These are phyloP conservation scores for Coremacera marginata DNA, from an alignment of 2,888 invertebrate genomes.

Conservation along the genomic window DNA sequence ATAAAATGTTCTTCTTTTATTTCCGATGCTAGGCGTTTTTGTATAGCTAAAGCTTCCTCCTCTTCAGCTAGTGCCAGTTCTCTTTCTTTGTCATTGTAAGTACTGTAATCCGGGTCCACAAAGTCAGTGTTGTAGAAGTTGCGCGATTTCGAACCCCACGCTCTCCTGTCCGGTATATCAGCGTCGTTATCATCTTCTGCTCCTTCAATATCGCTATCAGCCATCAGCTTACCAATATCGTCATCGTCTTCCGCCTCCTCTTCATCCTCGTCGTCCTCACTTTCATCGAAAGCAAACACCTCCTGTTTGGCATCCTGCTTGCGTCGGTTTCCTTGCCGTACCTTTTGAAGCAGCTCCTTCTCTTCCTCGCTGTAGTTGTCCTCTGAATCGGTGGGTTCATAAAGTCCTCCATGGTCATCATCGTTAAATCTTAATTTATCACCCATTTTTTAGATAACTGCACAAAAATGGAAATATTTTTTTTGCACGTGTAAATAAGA, in stretches of 20 bases:
- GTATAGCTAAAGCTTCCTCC: slow-evolving; percentile 85
- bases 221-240: slow-evolving; percentile 64
- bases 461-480: neutral
- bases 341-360: slow-evolving; percentile 74
- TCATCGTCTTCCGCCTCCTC: slow-evolving; percentile 68
- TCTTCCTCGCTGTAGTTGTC: slow-evolving; percentile 79
- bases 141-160: slow-evolving; percentile 88
- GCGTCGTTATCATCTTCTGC: slow-evolving; percentile 72
- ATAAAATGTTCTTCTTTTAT: slow-evolving; percentile 84
- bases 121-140: slow-evolving; percentile 90
- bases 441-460: slow-evolving; percentile 48
- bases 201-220: slow-evolving; percentile 84
- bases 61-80: slow-evolving; percentile 85
- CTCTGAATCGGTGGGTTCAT: slow-evolving; percentile 79
- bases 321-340: slow-evolving; percentile 70
- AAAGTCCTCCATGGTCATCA: slow-evolving; percentile 69
- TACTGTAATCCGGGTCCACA: slow-evolving; percentile 83
- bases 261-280: slow-evolving; percentile 65
- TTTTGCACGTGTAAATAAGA: neutral
- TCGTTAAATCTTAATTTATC: slow-evolving; percentile 55
- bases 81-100: slow-evolving; percentile 72
- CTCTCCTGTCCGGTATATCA: slow-evolving; percentile 82
- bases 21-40: slow-evolving; percentile 81
- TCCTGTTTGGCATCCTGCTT: slow-evolving; percentile 73
- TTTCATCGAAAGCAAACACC: slow-evolving; percentile 73